Conservation (phyloP, 2,888 invertebrate genomes). For the Oligia latruncula region DNA sequence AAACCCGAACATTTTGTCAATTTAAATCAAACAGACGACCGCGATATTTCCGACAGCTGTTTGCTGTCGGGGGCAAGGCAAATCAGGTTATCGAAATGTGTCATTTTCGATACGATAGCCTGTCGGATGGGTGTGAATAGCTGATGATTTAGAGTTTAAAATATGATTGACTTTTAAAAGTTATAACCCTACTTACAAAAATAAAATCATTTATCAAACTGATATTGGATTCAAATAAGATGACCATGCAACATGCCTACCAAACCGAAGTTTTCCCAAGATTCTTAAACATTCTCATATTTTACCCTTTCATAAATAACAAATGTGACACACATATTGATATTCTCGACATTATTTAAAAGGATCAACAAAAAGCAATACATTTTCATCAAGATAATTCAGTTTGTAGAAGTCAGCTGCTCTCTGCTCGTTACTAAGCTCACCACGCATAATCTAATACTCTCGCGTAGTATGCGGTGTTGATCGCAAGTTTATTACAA, state of each 20-base stretch:
- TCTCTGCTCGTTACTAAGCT: constrained; percentile 71
- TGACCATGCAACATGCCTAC: neutral
- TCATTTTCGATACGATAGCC: too few relatives aligned
- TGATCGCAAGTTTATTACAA: constrained; percentile 69
- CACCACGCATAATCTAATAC: constrained; percentile 72
- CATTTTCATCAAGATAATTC: constrained; percentile 75
- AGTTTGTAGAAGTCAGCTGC: constrained; percentile 70
- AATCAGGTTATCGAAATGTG: neutral
- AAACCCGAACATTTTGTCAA: neutral
- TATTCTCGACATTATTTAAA: constrained; percentile 60
- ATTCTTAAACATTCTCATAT: constrained; percentile 1
- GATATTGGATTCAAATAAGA: neutral
- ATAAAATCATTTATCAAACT: neutral
- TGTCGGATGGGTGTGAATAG: too few relatives aligned
- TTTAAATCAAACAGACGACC: neutral
- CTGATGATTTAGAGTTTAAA: too few relatives aligned
- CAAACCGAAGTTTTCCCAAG: neutral
- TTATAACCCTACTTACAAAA: too few relatives aligned
- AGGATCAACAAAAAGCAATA: constrained; percentile 69
- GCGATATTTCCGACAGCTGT: neutral
- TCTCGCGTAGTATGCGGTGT: constrained; percentile 64
- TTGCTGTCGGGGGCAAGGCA: neutral
- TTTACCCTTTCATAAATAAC: constrained; percentile 25
- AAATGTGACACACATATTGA: constrained; percentile 39
- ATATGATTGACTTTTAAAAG: too few relatives aligned